Percentiles rank a stretch among this genome's conserved stretches.
Evolutionary conservation across 2,888 invertebrate genomes (phyloP).

Genomic region (Ormyrus pomaceus): DNA sequence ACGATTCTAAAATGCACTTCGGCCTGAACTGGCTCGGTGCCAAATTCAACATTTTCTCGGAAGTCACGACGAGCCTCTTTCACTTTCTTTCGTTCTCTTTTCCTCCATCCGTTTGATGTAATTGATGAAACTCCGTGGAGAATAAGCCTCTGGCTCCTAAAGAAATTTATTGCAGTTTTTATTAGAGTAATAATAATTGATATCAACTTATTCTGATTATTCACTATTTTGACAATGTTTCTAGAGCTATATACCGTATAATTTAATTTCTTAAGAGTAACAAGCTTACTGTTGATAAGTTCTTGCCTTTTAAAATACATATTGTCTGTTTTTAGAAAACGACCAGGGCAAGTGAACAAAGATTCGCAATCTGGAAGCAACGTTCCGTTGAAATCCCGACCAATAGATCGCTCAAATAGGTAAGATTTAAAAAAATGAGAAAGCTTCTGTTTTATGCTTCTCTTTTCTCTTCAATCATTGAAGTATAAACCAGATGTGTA

Average conservation of each 20-base stretch:
- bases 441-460: background rate
- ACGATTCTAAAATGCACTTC: slow-evolving; percentile 20
- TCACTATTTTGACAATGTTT: too few species aligned
- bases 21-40: slow-evolving; percentile 16
- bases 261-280: too few species aligned
- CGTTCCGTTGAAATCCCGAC: slow-evolving; percentile 67
- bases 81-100: background rate
- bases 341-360: slow-evolving; percentile 60
- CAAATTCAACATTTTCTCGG: slow-evolving; percentile 38
- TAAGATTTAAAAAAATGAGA: slow-evolving; percentile 51
- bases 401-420: slow-evolving; percentile 67
- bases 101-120: slow-evolving; percentile 17
- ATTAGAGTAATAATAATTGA: too few species aligned
- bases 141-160: background rate
- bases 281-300: too few species aligned
- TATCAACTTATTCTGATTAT: too few species aligned
- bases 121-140: slow-evolving; percentile 26
- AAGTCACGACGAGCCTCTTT: slow-evolving; percentile 6
- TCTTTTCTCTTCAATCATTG: slow-evolving; percentile 2
- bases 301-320: background rate
- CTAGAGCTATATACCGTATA: too few species aligned
- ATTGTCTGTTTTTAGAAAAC: slow-evolving; percentile 62
- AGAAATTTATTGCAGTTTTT: background rate
- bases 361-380: slow-evolving; percentile 58
- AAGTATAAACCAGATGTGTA: slow-evolving; percentile 21